These are phyloP conservation scores for Phoxinus phoxinus DNA, from an alignment of 2,113 vertebrate species.

Conservation along the genomic window DNA sequence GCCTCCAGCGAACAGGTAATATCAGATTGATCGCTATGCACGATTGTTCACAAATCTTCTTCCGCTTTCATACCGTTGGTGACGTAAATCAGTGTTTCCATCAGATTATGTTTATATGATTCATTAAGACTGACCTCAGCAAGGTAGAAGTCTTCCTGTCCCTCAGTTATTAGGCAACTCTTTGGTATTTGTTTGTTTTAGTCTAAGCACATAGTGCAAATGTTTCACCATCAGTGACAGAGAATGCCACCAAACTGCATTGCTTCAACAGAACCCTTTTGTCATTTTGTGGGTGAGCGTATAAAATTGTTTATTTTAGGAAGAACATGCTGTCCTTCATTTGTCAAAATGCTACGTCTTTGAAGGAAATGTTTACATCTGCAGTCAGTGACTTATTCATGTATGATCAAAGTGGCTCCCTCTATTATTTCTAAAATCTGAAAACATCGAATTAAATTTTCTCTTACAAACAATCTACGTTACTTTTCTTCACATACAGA, in stretches of 20 bases:
- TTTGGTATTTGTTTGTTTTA: constrained; percentile 43
- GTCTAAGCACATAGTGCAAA: constrained; percentile 47
- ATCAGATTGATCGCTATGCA: not conserved
- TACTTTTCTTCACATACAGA: constrained; percentile 61
- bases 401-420: not conserved
- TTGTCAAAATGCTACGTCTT: not conserved
- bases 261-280: constrained; percentile 46
- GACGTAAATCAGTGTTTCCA: not conserved
- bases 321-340: not conserved
- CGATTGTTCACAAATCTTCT: not conserved
- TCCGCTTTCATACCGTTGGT: not conserved
- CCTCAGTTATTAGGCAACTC: constrained; percentile 23
- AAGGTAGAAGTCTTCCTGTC: not conserved
- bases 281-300: constrained; percentile 39
- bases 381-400: not conserved
- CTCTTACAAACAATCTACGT: constrained; percentile 28
- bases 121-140: not conserved
- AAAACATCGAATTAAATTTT: constrained; percentile 44
- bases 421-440: not conserved
- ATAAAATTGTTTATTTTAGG: constrained; percentile 1
- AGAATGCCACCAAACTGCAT: constrained; percentile 67
- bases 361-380: not conserved
- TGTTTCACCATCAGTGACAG: constrained; percentile 54
- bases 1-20: constrained; percentile 68
- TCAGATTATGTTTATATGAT: not conserved